phyloP scores from a whole-genome alignment of 2,113 vertebrate species.

The Neofelis nebulosa region DNA sequence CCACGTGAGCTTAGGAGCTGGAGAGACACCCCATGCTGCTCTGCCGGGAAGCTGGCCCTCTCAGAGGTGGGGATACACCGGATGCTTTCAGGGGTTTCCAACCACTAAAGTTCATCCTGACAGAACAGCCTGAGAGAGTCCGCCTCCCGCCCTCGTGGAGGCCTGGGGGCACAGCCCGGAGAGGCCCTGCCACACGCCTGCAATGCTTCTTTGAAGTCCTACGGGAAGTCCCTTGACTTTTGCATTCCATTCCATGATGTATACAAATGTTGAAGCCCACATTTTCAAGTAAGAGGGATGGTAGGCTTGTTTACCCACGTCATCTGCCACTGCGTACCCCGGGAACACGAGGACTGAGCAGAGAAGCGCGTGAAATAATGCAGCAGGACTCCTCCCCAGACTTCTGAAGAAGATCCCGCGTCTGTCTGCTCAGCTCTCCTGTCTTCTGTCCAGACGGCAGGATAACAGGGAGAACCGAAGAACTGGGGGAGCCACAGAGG shows the following conservation, averaged over 20 bases:
- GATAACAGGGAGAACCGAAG: neutral
- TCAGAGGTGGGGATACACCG: neutral
- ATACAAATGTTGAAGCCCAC: slow-evolving; percentile 3
- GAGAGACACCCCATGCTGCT: neutral
- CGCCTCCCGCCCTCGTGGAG: neutral
- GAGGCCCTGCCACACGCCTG: neutral
- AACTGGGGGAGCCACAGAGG: neutral
- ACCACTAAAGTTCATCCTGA: neutral
- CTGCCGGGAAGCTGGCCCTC: neutral
- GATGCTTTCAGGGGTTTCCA: neutral
- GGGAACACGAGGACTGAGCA: neutral
- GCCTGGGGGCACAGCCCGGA: neutral
- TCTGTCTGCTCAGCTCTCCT: neutral
- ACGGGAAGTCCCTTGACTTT: neutral
- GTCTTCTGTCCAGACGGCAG: neutral
- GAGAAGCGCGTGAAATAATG: neutral
- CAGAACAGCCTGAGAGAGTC: neutral
- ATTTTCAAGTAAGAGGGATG: slow-evolving; percentile 1
- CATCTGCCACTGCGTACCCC: neutral
- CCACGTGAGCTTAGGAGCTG: neutral
- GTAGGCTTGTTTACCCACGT: neutral
- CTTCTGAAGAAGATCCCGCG: neutral
- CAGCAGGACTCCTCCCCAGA: neutral
- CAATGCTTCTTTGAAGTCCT: slow-evolving; percentile 13
- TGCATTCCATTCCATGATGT: neutral